Base-by-base conservation (phyloP, 2,113 vertebrate genomes). In the Cynocephalus volans region DNA sequence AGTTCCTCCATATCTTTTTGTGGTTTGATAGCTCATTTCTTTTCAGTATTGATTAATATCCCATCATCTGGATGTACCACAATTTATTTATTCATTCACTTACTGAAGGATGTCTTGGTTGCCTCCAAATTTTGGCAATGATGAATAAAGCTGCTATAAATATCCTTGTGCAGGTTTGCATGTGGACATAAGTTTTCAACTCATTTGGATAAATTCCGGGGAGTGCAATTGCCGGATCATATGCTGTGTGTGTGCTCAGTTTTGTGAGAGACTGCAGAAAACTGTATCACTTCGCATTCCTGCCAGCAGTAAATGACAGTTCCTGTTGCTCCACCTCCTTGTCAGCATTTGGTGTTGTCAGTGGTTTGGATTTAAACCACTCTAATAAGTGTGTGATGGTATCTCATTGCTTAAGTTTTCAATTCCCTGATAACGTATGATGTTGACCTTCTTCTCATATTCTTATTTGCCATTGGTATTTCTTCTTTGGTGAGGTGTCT, bases 261-360 rank as follows among this genome's bases (percentile, higher is more conserved):
- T 93, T 85, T 58, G 15, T 73, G 85, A 93, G 36, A 89, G 89
- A 75, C 21, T 45, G 72, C 48, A 31, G 58, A 88, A 79, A 28
- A 52, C 21, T 80, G 8, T 15, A 90, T n/a, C 50, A 62, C 58
- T 90, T 65, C 85, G 50, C 58, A 75, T 80, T 89, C 33, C 73
- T 36, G 73, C 14, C 36, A 73, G 48, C 26, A 85, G 45, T 26
- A 19, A 93, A 62, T 23, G 21, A 70, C 60, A 62, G n/a, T 52
- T 67, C 28, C 70, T 69, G 17, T n/a, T 62, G 28, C 33, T 62
- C 58, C 21, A 11, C 8, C 4, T 84, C 10, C 21, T 89, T 50
- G 8, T 67, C 67, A 81, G 56, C 67, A 45, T 54, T 52, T 8
- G 24, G 12, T 81, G 7, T n/a, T 81, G n/a, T 54, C 33, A 54